Conservation (phyloP, 2,797 vertebrate genomes). For the Lycodopsis pacificus region DNA sequence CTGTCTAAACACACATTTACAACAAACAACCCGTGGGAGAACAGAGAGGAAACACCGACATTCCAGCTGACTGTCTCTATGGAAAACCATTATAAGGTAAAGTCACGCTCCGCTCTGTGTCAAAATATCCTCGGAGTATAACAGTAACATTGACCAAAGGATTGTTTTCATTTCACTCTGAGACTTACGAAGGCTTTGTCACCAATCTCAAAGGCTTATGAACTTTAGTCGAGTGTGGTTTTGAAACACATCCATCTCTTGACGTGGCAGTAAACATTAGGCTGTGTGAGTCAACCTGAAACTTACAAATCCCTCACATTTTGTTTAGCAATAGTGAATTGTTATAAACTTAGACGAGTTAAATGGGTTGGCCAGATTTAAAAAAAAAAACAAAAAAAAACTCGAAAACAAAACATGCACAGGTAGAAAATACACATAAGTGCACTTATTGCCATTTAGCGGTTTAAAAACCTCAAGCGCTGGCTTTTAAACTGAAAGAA, state of each 20-base stretch:
- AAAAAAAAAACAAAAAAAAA: not conserved
- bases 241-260: slow-evolving; percentile 65
- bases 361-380: not conserved
- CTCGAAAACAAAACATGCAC: not conserved
- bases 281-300: slow-evolving; percentile 61
- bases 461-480: slow-evolving; percentile 18
- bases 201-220: slow-evolving; percentile 38
- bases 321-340: not conserved
- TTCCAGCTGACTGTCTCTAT: slow-evolving; percentile 69
- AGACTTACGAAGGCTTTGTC: slow-evolving; percentile 35
- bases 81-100: slow-evolving; percentile 53
- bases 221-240: slow-evolving; percentile 33
- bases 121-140: slow-evolving; percentile 29
- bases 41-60: slow-evolving; percentile 62
- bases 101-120: slow-evolving; percentile 26
- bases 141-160: slow-evolving; percentile 47
- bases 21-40: slow-evolving; percentile 75
- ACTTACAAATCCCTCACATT: slow-evolving; percentile 37
- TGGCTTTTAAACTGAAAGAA: slow-evolving; percentile 19
- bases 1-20: slow-evolving; percentile 80
- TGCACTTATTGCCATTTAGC: slow-evolving; percentile 11
- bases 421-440: not conserved
- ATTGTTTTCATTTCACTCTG: slow-evolving; percentile 49
- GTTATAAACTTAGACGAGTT: slow-evolving; percentile 1
- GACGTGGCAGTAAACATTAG: slow-evolving; percentile 58